Evolutionary conservation across 2,113 vertebrate species (phyloP), one percentile per base, ranked within the genome.

Genomic region (Sander lucioperca): DNA sequence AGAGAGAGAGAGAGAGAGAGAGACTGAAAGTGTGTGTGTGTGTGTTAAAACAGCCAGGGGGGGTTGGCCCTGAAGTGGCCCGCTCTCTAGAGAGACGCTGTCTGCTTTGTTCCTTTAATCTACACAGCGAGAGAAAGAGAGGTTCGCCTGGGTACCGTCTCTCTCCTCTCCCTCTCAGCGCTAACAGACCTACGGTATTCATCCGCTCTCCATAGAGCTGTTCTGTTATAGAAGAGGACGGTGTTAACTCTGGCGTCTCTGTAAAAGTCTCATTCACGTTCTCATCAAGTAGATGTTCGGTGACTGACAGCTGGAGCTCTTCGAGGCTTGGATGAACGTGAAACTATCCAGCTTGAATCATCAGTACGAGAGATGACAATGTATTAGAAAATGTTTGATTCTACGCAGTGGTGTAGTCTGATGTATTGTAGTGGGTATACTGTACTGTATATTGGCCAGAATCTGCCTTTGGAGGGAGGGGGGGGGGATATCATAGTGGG

Each of bases 21-120:
- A 65, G 63, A 65, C 39, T 50, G 45, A 27, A 3, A 51, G 58
- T 65, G 82, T 56, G 63, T 66, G 82, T 56, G 63, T 66, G 63
- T 82, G 85, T 81, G 79, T 80, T 77, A 39, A 21, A 58, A 56
- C 61, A 81, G 86, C 76, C 25, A 16, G 79, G 74, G 77, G 77
- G 77, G 80, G 69, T 54, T 75, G 84, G 82, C 83, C 89, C 90
- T 89, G 83, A 89, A 88, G 90, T 91, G 83, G 84, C 77, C 63
- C 2, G 5, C 74, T 85, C 90, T 86, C 87, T 12, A 23, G 75
- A 87, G 86, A 90, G 80, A 83, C 47, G 53, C 81, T 75, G 90
- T 85, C 85, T 80, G 90, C 90, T 93, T 92, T 93, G 88, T 89
- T 90, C 88, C 80, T 89, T 77, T 91, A 91, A 91, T 89, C 83